Base-by-base conservation (phyloP, 2,113 vertebrate species). In the Corvus cornix region DNA sequence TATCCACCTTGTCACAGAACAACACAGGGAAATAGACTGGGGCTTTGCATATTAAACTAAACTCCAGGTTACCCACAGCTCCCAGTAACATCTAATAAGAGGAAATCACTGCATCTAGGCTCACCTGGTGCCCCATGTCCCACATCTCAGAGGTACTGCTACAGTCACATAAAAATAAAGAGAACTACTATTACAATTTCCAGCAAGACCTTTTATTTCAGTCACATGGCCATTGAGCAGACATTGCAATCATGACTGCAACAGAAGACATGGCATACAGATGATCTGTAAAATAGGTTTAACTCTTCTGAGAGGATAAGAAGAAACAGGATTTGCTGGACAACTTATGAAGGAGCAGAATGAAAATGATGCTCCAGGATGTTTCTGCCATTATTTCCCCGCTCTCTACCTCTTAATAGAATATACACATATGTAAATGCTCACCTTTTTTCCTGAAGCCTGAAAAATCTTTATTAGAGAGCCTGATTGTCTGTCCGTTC, bases 401-500 rank as follows among this genome's bases (percentile, higher is more conserved):
- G 2, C 37, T n/a, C 22, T 69, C 17, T 22, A 66, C 6, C n/a
- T 26, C 16, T 59, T 52, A 66, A 59, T 73, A 73, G 16, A 78
- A 63, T 73, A 43, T 10, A 89, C 2, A 77, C 2, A 5, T 15
- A 58, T 22, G 59, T 81, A 67, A 88, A 89, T 76, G 53, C 98
- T 96, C 97, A 99, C 99, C 99, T 99, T 99, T 99, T 98, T 99
- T 96, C 99, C 99, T 80, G 99, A 99, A 95, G 98, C 98, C 96
- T 99, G 98, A 97, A 99, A 99, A 96, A 98, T 98, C 98, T 98
- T 99, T 97, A 99, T 97, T 92, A 99, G 97, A 94, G 98, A 98
- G 19, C 97, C 97, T 46, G 97, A 98, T 75, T 77, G 94, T 67
- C 98, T 98, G 67, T 99, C 99, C 12, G 99, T 98, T 98, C 98